A percentile compares a stretch with the other conserved stretches of the same genome.
Conservation (phyloP, 2,888 invertebrate genomes). For the Drosophila testacea region DNA sequence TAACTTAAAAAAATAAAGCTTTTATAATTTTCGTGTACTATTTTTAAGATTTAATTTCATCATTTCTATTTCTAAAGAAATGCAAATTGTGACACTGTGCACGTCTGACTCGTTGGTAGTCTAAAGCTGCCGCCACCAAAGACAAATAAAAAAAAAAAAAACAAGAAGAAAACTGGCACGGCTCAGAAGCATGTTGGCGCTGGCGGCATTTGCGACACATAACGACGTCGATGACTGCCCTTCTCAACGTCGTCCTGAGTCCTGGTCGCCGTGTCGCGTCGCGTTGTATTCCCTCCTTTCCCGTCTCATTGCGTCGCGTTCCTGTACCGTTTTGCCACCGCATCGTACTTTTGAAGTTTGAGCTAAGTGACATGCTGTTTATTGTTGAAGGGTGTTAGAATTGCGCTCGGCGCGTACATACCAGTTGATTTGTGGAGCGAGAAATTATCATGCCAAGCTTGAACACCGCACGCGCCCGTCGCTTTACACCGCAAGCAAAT, state of each 20-base stretch:
- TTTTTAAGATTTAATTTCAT: neutral
- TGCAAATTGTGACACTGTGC: constrained; percentile 32
- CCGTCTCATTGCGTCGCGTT: constrained; percentile 2
- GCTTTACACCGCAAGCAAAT: constrained; percentile 62
- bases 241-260: constrained; percentile 31
- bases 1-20: neutral
- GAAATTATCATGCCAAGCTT: constrained; percentile 81
- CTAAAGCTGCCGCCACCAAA: constrained; percentile 63
- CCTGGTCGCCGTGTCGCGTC: constrained; percentile 17
- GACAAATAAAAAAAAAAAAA: constrained; percentile 70
- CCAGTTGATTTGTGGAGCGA: constrained; percentile 74
- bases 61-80: neutral
- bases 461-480: constrained; percentile 70
- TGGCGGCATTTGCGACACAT: constrained; percentile 75
- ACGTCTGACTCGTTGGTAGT: constrained; percentile 43
- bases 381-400: constrained; percentile 85
- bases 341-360: constrained; percentile 83
- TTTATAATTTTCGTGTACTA: neutral
- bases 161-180: constrained; percentile 53
- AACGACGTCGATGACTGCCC: constrained; percentile 80
- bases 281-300: constrained; percentile 7
- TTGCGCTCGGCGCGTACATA: constrained; percentile 76
- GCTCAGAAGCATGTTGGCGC: constrained; percentile 77
- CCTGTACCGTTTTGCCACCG: constrained; percentile 33
- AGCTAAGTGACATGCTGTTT: constrained; percentile 85